These are phyloP conservation scores for Latrodectus geometricus DNA, from an alignment of 1,140 invertebrate genomes.

Conservation along the genomic window DNA sequence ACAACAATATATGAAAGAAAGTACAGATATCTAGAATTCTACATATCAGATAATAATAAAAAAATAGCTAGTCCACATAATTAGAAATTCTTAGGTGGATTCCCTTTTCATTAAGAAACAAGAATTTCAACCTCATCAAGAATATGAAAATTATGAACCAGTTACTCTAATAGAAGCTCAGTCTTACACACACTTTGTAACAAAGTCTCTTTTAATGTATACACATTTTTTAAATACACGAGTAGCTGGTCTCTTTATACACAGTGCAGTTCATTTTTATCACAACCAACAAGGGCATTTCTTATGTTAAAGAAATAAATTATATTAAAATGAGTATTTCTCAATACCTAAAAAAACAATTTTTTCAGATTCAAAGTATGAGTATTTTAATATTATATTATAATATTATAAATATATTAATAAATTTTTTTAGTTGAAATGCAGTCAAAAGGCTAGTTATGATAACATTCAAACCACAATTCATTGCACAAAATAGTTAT, in stretches of 20 bases:
- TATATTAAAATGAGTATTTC: background rate
- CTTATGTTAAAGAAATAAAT: conserved; percentile 19
- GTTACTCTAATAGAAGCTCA: conserved; percentile 16
- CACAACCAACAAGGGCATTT: conserved; percentile 46
- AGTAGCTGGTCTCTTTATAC: conserved; percentile 55
- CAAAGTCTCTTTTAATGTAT: conserved; percentile 6
- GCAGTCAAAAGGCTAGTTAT: too few species aligned
- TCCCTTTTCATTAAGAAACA: too few species aligned
- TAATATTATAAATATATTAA: too few species aligned
- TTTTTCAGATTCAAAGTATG: too few species aligned
- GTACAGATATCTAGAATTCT: conserved; percentile 26
- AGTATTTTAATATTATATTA: too few species aligned
- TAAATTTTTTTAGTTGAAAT: too few species aligned
- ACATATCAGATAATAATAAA: conserved; percentile 52
- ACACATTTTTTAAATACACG: conserved; percentile 32
- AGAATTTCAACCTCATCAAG: conserved; percentile 28
- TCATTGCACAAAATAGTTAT: too few species aligned
- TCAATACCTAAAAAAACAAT: too few species aligned
- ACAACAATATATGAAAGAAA: conserved; percentile 44
- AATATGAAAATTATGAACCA: conserved; percentile 37
- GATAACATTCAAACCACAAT: too few species aligned
- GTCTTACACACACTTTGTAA: conserved; percentile 17
- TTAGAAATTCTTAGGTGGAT: background rate
- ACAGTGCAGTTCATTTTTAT: conserved; percentile 50
- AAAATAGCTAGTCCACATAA: conserved; percentile 33